Evolutionary conservation across 2,113 vertebrate species (phyloP), one percentile per base, ranked within the genome.

Genomic region (Dissostichus mawsoni): DNA sequence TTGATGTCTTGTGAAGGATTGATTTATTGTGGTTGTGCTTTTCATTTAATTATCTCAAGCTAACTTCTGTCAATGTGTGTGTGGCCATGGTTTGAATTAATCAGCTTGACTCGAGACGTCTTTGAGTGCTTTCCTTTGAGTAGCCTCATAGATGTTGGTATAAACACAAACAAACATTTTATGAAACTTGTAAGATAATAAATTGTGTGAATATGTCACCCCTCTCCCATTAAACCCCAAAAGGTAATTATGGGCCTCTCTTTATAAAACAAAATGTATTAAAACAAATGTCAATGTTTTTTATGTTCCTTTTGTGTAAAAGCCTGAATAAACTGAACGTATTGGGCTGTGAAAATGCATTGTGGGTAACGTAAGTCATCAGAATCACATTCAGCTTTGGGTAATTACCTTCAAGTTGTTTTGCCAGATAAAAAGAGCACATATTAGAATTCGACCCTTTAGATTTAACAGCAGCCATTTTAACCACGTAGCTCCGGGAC

Each of bases 341-440:
- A 59, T 2, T 76, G 68, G 63, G 9, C 50, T 69, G 17, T 13
- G 52, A 55, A 78, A 76, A 74, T 69, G 67, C 64, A 81, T 77
- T 64, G 50, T 74, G 69, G 75, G 51, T 63, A 52, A 11, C 72
- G 14, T 74, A 51, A 70, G 7, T 61, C 25, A 25, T 25, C 25
- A 25, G 25, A 52, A 80, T 68, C 65, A 55, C 33, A 17, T 65
- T 48, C 61, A n/a, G 3, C 61, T 75, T 61, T 13, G 29, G 29
- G 79, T 69, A 80, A 85, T 85, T 76, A 78, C 69, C 55, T 69
- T 62, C 67, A 74, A 81, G 73, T 74, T 76, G 66, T 76, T 70
- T 81, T 45, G 11, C 65, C 69, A 81, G 84, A 89, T 86, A 80
- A 91, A 84, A 82, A 36, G 59, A 72, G 74, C 69, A 23, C 61